Evolutionary conservation across 2,888 invertebrate species (phyloP), one percentile per base, ranked within the genome.

Genomic region (Miltochrista miniata): DNA sequence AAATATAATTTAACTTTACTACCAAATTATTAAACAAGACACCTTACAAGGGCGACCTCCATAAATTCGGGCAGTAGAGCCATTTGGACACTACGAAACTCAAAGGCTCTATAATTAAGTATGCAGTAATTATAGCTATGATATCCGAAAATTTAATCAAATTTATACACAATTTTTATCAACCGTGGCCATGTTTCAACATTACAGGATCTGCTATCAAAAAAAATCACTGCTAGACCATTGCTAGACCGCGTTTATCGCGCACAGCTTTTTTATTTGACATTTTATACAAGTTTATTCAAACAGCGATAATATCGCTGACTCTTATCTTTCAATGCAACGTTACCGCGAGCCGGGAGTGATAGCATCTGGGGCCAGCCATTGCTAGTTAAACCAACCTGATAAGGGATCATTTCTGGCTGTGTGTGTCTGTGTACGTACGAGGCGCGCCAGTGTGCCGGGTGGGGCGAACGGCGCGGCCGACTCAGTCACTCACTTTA

Each of bases 261-360:
- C 79, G 75, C 75, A 78, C 81, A 81, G 84, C 86, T 87, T 90
- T 89, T 90, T 90, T 90, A 90, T 90, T 90, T 90, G 89, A 89
- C 90, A 89, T 91, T 91, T 90, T 85, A 90, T 90, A 91, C 90
- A 90, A 90, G 91, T 91, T 90, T 91, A 91, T 91, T 90, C 90
- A 91, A 90, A 90, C 88, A 87, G 72, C 86, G 90, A 90, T 90
- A 90, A 70, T 78, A 91, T 91, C 91, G 76, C 73, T 79, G 90
- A 91, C 90, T 65, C 84, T 90, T 91, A 90, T 90, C 90, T 91
- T 87, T 88, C 89, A 90, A 90, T 91, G 91, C 91, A 90, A 88
- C 89, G 90, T 90, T 89, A 90, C 91, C 90, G 90, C 91, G 90
- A 85, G 89, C 87, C 79, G 81, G 77, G 77, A 66, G 65, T 81